Evolutionary conservation across 2,888 invertebrate genomes (phyloP), one percentile per base, ranked within the genome.

Genomic region (Drosophila subsilvestris): DNA sequence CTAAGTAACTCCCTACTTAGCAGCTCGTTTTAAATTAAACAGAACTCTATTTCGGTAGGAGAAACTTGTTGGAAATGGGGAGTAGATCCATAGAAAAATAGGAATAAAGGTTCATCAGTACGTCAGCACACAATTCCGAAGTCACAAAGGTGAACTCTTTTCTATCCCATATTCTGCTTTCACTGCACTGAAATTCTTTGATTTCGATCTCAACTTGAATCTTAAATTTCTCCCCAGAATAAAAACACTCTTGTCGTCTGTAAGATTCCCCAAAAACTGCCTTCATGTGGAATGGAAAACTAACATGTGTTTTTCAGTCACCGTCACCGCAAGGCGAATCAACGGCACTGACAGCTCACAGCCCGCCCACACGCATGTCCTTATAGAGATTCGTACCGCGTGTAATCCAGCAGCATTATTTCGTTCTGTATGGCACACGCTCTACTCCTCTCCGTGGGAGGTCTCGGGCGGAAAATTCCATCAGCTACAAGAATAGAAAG

Each of bases 401-500:
- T 20, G 32, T 55, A 55, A 29, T 18, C 32, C 49, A 27, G 10
- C 47, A 14, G 51, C 44, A 48, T 47, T 56, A 48, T 47, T 37
- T 43, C 47, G 9, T 22, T 18, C 70, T 48, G 32, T 48, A 25
- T 29, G 45, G 27, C 32, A 18, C 22, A 54, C 61, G 48, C 75
- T 51, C 65, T 3, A 22, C 48, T 14, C 65, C 4, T 18, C 48
- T 14, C 48, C 6, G 20, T 49, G 62, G 79, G 84, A 47, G 56
- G 43, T 53, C 53, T 63, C 37, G 74, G 37, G 7, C 37, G 14
- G 59, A 67, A 69, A 81, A 76, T 76, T 79, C 76, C 82, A 76
- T 54, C 67, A 66, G 49, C 47, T 60, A 49, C 63, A 68, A 55
- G 60, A 73, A 69, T 59, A 68, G 53, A 74, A 74, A 79, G 70